A percentile compares a stretch with the other conserved stretches of the same genome.
Conservation (phyloP, 2,113 vertebrate species). For the Chloebia gouldiae region DNA sequence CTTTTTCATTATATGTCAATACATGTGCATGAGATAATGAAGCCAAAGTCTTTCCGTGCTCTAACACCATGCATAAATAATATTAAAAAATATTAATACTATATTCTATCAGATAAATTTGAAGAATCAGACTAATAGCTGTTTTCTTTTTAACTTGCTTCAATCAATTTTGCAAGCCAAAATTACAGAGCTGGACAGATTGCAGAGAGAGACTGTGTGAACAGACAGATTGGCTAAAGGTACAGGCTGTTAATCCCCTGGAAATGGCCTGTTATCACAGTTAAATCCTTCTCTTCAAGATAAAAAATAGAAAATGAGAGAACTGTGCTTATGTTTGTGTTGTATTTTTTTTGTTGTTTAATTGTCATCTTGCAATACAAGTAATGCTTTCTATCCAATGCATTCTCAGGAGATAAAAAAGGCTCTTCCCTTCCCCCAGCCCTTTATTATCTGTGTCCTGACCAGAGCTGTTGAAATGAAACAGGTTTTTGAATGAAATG, state of each 20-base stretch:
- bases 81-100: background rate
- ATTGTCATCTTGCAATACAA: background rate
- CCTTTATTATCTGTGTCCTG: background rate
- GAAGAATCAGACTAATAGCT: background rate
- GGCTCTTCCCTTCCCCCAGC: background rate
- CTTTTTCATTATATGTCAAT: background rate
- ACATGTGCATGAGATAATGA: background rate
- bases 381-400: background rate
- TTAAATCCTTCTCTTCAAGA: background rate
- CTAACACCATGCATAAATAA: background rate
- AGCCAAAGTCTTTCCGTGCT: background rate
- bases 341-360: background rate
- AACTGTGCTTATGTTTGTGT: background rate
- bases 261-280: background rate
- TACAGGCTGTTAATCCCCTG: background rate
- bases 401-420: background rate
- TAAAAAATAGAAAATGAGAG: background rate
- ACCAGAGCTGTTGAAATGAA: conserved; percentile 1
- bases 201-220: background rate
- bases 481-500: conserved; percentile 18
- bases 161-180: background rate
- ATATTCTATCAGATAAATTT: background rate
- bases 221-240: background rate
- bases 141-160: background rate
- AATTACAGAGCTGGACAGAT: background rate